These are phyloP conservation scores for Wasmannia auropunctata DNA, from an alignment of 1,140 invertebrate genomes.

Conservation along the genomic window DNA sequence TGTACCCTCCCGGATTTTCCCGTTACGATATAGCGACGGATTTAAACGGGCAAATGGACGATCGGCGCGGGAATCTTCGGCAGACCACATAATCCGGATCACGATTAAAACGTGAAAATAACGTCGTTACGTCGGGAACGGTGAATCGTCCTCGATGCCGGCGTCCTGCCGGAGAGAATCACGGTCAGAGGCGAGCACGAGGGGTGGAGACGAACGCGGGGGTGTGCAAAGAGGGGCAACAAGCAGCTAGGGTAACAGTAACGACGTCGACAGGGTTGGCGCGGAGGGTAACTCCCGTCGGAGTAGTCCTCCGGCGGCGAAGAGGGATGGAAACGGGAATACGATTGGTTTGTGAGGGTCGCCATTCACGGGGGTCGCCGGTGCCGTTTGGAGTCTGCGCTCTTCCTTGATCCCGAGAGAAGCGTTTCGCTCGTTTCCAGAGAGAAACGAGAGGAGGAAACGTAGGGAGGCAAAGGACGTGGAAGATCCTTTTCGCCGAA, in stretches of 20 bases:
- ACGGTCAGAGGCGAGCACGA: constrained; percentile 26
- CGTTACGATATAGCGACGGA: constrained; percentile 16
- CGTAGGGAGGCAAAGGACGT: constrained; percentile 45
- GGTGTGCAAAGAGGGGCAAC: constrained; percentile 49
- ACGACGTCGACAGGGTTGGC: constrained; percentile 76
- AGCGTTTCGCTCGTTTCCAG: constrained; percentile 72
- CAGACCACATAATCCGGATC: constrained; percentile 47
- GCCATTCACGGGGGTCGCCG: constrained; percentile 84
- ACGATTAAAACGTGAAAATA: constrained; percentile 71
- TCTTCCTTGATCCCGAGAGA: constrained; percentile 83
- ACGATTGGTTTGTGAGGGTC: constrained; percentile 86
- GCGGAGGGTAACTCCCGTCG: constrained; percentile 76
- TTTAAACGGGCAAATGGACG: constrained; percentile 44
- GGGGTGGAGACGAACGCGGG: constrained; percentile 58
- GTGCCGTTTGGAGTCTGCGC: constrained; percentile 83
- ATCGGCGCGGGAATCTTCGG: constrained; percentile 13
- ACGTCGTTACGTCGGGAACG: constrained; percentile 59
- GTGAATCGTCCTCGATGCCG: constrained; percentile 52
- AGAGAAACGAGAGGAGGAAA: constrained; percentile 62
- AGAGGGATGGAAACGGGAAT: constrained; percentile 85
- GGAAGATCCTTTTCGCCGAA: constrained; percentile 69
- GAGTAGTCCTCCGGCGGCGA: constrained; percentile 75
- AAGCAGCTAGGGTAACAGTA: constrained; percentile 68
- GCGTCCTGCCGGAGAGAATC: constrained; percentile 50
- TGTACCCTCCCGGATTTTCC: background rate